A percentile compares a stretch with the other conserved stretches of the same genome.
phyloP scores from a whole-genome alignment of 30 jellyfish, hydroid and myxozoan genomes.

The Pelagia noctiluca region DNA sequence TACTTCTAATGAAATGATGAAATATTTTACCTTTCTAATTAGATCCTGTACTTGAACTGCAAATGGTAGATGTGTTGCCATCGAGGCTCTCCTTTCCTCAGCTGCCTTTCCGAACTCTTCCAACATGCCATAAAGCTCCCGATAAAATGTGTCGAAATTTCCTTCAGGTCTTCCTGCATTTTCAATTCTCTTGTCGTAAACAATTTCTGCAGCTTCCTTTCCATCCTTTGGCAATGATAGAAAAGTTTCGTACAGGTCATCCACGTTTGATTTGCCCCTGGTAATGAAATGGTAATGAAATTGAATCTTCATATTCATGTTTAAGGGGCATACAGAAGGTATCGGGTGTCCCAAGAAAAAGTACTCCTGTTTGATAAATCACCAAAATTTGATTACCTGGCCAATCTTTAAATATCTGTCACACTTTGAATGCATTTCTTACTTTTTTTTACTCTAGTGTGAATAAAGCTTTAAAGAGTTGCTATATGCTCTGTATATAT shows the following conservation, averaged over 20 bases:
- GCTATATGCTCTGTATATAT: not conserved
- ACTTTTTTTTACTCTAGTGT: not conserved
- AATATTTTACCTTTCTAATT: slow-evolving; percentile 9
- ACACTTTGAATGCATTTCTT: not conserved
- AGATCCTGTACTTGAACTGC: slow-evolving; percentile 47
- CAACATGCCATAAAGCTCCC: not conserved
- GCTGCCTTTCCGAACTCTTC: slow-evolving; percentile 54
- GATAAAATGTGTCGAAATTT: not conserved
- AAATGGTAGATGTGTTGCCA: slow-evolving; percentile 16
- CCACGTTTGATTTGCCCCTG: slow-evolving; percentile 21
- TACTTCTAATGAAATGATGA: not conserved
- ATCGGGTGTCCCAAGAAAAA: too few relatives aligned
- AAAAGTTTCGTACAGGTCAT: not conserved
- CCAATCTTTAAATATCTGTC: not conserved
- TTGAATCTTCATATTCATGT: too few relatives aligned
- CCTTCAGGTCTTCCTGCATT: slow-evolving; percentile 27
- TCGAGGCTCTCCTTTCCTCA: slow-evolving; percentile 15
- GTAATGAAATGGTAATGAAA: too few relatives aligned
- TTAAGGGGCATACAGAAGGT: too few relatives aligned
- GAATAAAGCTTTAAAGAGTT: not conserved
- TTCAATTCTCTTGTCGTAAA: not conserved
- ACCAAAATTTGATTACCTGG: too few relatives aligned
- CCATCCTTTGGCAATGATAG: slow-evolving; percentile 24
- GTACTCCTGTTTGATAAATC: too few relatives aligned
- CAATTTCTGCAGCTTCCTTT: not conserved